These are phyloP conservation scores for Philaenus spumarius DNA, from an alignment of 1,140 invertebrate species.

Conservation along the genomic window DNA sequence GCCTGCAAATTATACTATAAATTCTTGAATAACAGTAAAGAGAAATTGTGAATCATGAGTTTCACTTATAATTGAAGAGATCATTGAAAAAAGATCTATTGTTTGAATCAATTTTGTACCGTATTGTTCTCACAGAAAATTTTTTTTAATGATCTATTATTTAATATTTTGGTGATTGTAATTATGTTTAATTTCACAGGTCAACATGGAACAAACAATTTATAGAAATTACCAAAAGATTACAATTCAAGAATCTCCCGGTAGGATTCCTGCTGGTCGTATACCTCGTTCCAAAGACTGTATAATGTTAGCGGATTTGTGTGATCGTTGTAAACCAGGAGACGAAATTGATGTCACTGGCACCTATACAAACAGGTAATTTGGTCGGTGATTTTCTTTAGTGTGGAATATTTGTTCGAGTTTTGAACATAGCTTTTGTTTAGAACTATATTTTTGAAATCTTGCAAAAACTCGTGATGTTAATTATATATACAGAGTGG, in stretches of 20 bases:
- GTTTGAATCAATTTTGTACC: background rate
- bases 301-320: slow-evolving; percentile 90
- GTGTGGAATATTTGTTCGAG: too few relatives aligned
- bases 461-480: too few relatives aligned
- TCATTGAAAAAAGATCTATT: too few relatives aligned
- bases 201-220: slow-evolving; percentile 93
- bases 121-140: too few relatives aligned
- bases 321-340: slow-evolving; percentile 95
- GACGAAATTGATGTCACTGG: slow-evolving; percentile 95
- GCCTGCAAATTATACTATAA: too few relatives aligned
- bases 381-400: too few relatives aligned
- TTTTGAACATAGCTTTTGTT: too few relatives aligned
- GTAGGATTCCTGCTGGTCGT: slow-evolving; percentile 87
- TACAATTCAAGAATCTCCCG: slow-evolving; percentile 94
- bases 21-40: too few relatives aligned
- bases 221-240: slow-evolving; percentile 99
- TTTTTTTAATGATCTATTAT: slow-evolving; percentile 1
- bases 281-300: slow-evolving; percentile 98
- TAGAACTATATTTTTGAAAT: too few relatives aligned
- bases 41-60: too few relatives aligned
- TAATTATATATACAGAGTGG: too few relatives aligned
- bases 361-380: slow-evolving; percentile 77
- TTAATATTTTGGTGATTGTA: slow-evolving; percentile 11
- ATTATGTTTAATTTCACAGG: slow-evolving; percentile 43
- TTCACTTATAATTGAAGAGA: too few relatives aligned